These are phyloP conservation scores for Tarsius wallacei DNA, from an alignment of 2,797 vertebrate species.

Conservation along the genomic window DNA sequence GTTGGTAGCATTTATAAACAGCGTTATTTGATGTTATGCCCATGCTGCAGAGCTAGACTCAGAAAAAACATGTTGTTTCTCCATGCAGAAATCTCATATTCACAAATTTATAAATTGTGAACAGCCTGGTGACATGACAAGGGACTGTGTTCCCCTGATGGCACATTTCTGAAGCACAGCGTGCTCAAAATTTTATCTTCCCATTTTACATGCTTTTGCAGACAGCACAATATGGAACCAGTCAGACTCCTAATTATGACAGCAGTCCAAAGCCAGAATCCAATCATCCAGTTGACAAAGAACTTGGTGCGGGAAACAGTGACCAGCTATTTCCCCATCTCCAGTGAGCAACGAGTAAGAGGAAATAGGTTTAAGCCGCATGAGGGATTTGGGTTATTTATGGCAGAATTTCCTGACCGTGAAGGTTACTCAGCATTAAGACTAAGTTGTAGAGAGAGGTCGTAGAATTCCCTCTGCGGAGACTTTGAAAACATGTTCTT, in stretches of 20 bases:
- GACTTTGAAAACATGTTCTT: conserved; percentile 66
- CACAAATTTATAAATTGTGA: conserved; percentile 15
- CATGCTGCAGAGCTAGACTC: not conserved
- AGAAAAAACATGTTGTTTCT: not conserved
- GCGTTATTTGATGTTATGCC: not conserved
- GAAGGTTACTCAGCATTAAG: conserved; percentile 78
- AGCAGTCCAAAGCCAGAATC: conserved; percentile 76
- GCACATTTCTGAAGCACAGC: conserved; percentile 57
- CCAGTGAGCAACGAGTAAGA: conserved; percentile 73
- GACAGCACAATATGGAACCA: conserved; percentile 71
- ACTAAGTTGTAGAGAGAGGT: conserved; percentile 69
- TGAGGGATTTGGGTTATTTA: conserved; percentile 86
- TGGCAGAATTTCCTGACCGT: conserved; percentile 74
- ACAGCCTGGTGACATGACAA: conserved; percentile 21
- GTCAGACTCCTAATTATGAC: conserved; percentile 76
- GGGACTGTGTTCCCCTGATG: not conserved
- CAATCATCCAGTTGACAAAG: conserved; percentile 76
- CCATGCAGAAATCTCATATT: not conserved
- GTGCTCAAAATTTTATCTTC: conserved; percentile 48
- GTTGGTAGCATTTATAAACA: not conserved
- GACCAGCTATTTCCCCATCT: conserved; percentile 83
- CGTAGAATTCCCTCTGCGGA: conserved; percentile 59
- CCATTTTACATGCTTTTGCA: conserved; percentile 66
- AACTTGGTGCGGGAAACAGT: conserved; percentile 50
- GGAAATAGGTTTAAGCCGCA: conserved; percentile 86